Conservation (phyloP, 2,797 vertebrate genomes). For the Todus mexicanus region DNA sequence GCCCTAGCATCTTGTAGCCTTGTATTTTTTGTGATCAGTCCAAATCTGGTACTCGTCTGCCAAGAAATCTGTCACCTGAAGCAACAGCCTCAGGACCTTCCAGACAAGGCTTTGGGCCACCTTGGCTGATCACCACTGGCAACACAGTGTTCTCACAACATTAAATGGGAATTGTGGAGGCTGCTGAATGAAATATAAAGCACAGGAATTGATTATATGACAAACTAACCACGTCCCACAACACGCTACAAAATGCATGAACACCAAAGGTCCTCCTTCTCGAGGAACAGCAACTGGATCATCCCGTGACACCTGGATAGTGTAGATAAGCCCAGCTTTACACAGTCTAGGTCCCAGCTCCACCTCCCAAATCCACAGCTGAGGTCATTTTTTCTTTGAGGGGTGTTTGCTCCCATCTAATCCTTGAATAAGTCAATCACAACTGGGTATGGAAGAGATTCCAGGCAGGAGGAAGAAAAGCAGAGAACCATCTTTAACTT, state of each 20-base stretch:
- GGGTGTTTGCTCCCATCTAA: background rate
- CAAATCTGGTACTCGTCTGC: background rate
- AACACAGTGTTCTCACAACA: background rate
- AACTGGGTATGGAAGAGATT: background rate
- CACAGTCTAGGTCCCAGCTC: background rate
- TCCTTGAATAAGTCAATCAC: background rate
- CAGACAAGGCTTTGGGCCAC: background rate
- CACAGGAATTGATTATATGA: background rate
- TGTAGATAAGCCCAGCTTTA: background rate
- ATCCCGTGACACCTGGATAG: background rate
- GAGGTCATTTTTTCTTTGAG: background rate
- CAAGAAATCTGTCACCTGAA: background rate
- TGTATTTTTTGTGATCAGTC: background rate
- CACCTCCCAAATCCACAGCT: background rate
- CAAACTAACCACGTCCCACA: background rate
- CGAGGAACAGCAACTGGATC: background rate
- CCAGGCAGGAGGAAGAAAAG: background rate
- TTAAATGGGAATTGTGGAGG: background rate
- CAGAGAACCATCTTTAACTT: background rate
- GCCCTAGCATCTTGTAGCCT: background rate
- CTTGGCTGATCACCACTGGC: background rate
- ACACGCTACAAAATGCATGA: background rate
- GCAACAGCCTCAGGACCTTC: background rate
- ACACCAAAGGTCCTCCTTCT: background rate
- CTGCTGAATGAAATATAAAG: background rate